Base-by-base conservation (phyloP, 1,140 invertebrate genomes). In the Pseudoatta argentina region DNA sequence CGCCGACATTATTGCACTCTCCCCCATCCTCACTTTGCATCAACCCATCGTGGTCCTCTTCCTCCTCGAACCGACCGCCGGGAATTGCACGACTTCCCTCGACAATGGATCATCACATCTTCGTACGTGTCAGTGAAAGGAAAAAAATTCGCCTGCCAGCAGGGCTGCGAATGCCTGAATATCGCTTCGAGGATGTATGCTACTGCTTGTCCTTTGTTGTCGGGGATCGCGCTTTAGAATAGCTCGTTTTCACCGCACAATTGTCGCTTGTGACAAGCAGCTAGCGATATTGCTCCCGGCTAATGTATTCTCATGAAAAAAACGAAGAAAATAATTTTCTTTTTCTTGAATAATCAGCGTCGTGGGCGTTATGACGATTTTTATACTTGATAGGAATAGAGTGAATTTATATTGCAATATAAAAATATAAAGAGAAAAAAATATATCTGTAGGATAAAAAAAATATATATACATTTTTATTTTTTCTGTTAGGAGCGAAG, bases 1-100 rank as follows among this genome's bases (percentile, higher is more conserved):
- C 64, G 83, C 79, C 64, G 81, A 78, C 88, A 69, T 89, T 89
- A 89, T 89, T 90, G 71, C 89, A 81, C 85, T 87, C 75, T 18
- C 51, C 39, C 63, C 63, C 21, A 2, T 55, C 14, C n/a, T 3
- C 71, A 44, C 18, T 67, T 21, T 3, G 7, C 18, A 16, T 63
- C 61, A 21, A 14, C 44, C 34, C 39, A 34, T n/a, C 69, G 39
- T 44, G 39, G 6, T 21, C 39, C 61, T 44, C 30, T 21, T 18
- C 64, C 8, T n/a, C 77, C 14, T 30, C 82, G 59, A 51, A 66
- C 67, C 79, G 87, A 75, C 53, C 87, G 59, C 34, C 24, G 77
- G 72, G 88, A 27, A 89, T 89, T 67, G 88, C 64, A n/a, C 88
- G 88, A 83, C 88, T 87, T 77, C 53, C 85, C 34, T 53, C 66